Evolutionary conservation across 2,797 vertebrate species (phyloP), one percentile per base, ranked within the genome.

Genomic region (Pelodytes ibericus): DNA sequence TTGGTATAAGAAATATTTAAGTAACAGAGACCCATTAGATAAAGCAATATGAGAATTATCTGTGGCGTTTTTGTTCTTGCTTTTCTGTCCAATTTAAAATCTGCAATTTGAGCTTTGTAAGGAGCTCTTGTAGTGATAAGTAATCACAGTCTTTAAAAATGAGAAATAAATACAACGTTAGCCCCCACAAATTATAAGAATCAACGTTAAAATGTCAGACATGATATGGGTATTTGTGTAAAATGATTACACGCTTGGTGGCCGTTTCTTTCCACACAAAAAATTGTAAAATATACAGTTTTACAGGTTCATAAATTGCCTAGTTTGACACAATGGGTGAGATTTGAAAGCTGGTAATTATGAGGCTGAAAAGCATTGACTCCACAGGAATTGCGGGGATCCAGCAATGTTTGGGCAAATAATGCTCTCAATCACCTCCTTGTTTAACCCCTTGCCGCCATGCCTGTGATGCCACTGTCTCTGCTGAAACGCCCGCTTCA

Each of bases 81-180:
- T 8, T 1, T 22, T 44, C 1, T 36, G 20, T 3, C 47, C 56
- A 9, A 3, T 24, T 8, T 59, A 41, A 47, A 44, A 66, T 66
- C 33, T 58, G 56, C 58, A n/a, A n/a, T 58, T 41, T 25, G 15
- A 29, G n/a, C 26, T 24, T 74, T 47, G 30, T 15, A 36, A 74
- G 16, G 25, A 30, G 15, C 4, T 11, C 13, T 24, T 65, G 58
- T 25, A 39, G 3, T 26, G 24, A 3, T 22, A 31, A 9, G 13
- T 64, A 63, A 64, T 64, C 39, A 73, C 47, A 64, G 47, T 22
- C 18, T 26, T 63, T 26, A 15, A 56, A 41, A 64, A 22, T 73
- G 47, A 39, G 24, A 73, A 64, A 73, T 41, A 73, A 53, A 73
- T 22, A 62, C 22, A 72, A 39, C 33, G 53, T 31, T 24, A 31